Evolutionary conservation across 1,140 invertebrate genomes (phyloP).

Genomic region (Melanaphis sacchari): DNA sequence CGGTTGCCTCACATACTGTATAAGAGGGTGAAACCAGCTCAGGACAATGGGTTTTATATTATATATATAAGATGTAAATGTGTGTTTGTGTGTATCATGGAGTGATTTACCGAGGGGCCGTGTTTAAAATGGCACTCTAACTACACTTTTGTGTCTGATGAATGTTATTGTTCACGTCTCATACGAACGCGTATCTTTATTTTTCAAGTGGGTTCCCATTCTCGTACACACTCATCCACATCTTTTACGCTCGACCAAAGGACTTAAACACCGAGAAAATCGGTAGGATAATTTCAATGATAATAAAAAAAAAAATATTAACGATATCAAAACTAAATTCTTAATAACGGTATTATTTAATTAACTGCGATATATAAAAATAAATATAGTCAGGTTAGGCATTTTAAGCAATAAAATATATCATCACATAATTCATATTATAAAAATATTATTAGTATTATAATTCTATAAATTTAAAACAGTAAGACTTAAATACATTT

Average conservation of each 20-base stretch:
- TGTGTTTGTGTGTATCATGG: not conserved
- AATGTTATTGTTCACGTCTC: constrained; percentile 43
- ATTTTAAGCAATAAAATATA: not conserved
- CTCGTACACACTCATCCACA: not conserved
- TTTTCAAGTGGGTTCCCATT: constrained; percentile 27
- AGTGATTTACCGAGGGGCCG: constrained; percentile 30
- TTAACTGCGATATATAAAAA: not conserved
- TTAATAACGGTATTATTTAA: not conserved
- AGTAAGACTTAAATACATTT: not conserved
- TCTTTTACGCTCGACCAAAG: not conserved
- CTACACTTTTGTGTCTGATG: constrained; percentile 46
- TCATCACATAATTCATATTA: not conserved
- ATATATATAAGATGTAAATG: not conserved
- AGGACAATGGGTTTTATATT: not conserved
- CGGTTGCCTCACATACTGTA: not conserved
- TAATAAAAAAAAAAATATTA: not conserved
- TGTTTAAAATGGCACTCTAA: constrained; percentile 52
- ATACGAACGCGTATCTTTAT: constrained; percentile 38
- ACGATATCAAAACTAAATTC: not conserved
- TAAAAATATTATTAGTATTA: not conserved
- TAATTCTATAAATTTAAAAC: not conserved
- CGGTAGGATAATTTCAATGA: not conserved
- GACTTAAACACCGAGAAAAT: constrained; percentile 39
- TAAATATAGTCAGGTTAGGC: not conserved
- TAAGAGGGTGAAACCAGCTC: constrained; percentile 11